Evolutionary conservation across 1,140 invertebrate species (phyloP), one percentile per base, ranked within the genome.

Genomic region (Halotydeus destructor): DNA sequence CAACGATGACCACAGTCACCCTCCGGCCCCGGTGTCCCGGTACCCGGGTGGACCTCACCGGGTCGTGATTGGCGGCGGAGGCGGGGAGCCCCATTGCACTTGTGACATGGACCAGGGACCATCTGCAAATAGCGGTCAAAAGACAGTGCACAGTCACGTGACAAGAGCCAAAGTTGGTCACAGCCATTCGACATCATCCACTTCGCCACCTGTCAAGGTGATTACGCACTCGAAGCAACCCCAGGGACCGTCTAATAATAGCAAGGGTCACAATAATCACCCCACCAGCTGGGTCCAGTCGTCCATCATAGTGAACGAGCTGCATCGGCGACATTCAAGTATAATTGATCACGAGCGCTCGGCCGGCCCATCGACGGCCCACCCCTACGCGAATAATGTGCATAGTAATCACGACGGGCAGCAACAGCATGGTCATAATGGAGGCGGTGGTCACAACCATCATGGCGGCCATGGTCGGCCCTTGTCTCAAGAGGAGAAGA

Each of bases 221-320:
- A 28, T 3, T 5, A 24, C 3, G 14, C 18, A 6, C 19, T 16
- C 19, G 25, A 45, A 8, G 2, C 37, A 24, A 19, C 9, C 21
- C 19, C n/a, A 16, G 3, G 11, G 21, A 21, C 19, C 35, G n/a
- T 37, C 35, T 24, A 19, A 6, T 0, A 24, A 27, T 38, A 45
- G 16, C n/a, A 43, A 41, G 16, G 21, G 16, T n/a, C 16, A 42
- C 6, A 34, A 41, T 47, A 16, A 19, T 22, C 39, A 40, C 21
- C 8, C 5, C 6, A 18, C 12, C 11, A 46, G 18, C 23, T 47
- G 45, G 45, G n/a, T 47, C 12, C 39, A 47, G 25, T 47, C 45
- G 22, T 47, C 45, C 3, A 43, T 47, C n/a, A 38, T 47, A 5
- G 45, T 44, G 5, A 41, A 47, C 30, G 31, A 44, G 21, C 27